Evolutionary conservation across 1,140 invertebrate genomes (phyloP).

Genomic region (Atta colombica): DNA sequence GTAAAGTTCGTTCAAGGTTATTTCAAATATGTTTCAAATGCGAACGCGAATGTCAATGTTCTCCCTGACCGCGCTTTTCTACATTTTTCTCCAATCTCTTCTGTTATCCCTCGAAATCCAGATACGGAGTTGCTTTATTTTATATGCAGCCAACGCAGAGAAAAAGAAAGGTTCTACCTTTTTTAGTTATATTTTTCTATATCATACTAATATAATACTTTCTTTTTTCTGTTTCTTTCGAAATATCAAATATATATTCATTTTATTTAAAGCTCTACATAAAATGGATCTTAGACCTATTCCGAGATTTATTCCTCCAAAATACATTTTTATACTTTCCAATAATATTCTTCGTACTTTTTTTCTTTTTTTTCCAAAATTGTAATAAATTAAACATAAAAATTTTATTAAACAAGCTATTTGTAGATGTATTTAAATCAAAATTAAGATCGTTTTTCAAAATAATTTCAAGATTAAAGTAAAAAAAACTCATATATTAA

Average conservation of each 20-base stretch:
- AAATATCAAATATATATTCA: not conserved
- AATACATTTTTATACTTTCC: not conserved
- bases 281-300: not conserved
- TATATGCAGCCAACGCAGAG: not conserved
- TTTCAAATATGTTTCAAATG: not conserved
- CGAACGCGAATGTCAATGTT: not conserved
- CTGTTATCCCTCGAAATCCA: constrained; percentile 19
- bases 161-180: not conserved
- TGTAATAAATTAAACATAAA: not conserved
- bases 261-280: not conserved
- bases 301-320: not conserved
- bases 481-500: not conserved
- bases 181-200: not conserved
- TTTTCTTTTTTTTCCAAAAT: not conserved
- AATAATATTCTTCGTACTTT: not conserved
- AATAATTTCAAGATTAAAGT: not conserved
- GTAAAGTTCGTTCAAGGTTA: constrained; percentile 9
- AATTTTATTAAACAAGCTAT: not conserved
- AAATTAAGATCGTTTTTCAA: not conserved
- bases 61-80: not conserved
- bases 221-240: not conserved
- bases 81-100: not conserved
- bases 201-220: not conserved
- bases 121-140: constrained; percentile 7
- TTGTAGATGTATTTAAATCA: not conserved